phyloP scores from a whole-genome alignment of 1,140 invertebrate genomes.

The Batillaria attramentaria region DNA sequence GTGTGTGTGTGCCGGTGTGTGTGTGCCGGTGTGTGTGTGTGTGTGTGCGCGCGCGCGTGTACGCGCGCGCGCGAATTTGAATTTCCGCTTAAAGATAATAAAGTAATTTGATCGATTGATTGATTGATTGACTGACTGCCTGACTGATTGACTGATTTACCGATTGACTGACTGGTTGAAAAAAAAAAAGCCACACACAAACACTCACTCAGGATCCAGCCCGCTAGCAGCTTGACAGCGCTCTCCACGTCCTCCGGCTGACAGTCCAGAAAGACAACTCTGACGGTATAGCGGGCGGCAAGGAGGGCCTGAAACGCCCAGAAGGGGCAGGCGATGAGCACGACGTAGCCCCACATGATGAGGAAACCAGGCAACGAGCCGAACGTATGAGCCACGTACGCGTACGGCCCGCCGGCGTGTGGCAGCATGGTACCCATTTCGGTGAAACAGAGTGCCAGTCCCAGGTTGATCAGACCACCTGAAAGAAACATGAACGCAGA shows the following conservation, averaged over 20 bases:
- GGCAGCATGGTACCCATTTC: conserved; percentile 95
- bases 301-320: conserved; percentile 64
- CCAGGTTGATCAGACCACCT: conserved; percentile 80
- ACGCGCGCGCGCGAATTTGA: too few relatives aligned
- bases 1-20: too few relatives aligned
- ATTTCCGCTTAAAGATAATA: too few relatives aligned
- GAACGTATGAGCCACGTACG: conserved; percentile 93
- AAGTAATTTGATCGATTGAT: too few relatives aligned
- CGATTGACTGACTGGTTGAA: too few relatives aligned
- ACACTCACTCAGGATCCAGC: conserved; percentile 63
- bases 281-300: conserved; percentile 61
- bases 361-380: conserved; percentile 91
- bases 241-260: conserved; percentile 42
- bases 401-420: conserved; percentile 97
- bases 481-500: too few relatives aligned
- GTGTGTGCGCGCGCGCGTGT: background rate
- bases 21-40: too few relatives aligned
- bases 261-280: conserved; percentile 60
- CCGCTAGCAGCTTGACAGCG: conserved; percentile 58
- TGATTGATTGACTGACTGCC: too few relatives aligned
- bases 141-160: too few relatives aligned
- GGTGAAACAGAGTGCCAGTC: conserved; percentile 95
- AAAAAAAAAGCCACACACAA: too few relatives aligned
- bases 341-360: conserved; percentile 89
- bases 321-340: conserved; percentile 83